These are phyloP conservation scores for Scopus umbretta DNA, from an alignment of 2,113 vertebrate species.

Conservation along the genomic window DNA sequence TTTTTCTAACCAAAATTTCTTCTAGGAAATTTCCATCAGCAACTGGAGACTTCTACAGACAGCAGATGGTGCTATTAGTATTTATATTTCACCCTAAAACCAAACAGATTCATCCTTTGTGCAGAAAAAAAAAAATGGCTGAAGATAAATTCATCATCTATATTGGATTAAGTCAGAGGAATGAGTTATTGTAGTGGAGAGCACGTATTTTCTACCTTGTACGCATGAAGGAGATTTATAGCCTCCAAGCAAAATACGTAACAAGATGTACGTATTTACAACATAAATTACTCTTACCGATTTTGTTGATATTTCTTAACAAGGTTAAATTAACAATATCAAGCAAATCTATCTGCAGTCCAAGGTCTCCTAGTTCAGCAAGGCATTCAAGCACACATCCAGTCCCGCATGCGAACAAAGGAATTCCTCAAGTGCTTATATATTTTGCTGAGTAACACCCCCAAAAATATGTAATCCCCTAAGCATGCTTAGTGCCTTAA, in stretches of 20 bases:
- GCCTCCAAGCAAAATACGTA: background rate
- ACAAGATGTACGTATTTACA: background rate
- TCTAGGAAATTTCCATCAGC: background rate
- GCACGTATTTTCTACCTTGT: background rate
- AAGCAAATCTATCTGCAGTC: background rate
- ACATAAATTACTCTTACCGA: background rate
- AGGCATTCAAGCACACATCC: background rate
- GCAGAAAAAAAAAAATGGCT: background rate
- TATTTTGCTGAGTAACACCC: background rate
- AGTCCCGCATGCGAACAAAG: background rate
- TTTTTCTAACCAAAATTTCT: background rate
- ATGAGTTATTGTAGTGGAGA: background rate
- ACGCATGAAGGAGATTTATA: background rate
- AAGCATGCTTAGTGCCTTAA: background rate
- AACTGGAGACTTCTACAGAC: background rate
- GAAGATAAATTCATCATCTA: background rate
- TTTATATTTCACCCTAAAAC: background rate
- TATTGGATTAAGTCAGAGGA: background rate
- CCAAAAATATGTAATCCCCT: background rate
- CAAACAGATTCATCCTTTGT: background rate
- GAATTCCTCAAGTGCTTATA: background rate
- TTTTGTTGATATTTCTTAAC: background rate
- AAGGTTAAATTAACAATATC: background rate
- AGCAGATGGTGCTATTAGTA: constrained; percentile 30
- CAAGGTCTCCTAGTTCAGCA: background rate